phyloP scores from a whole-genome alignment of 2,113 vertebrate genomes.

The Tapirus terrestris region DNA sequence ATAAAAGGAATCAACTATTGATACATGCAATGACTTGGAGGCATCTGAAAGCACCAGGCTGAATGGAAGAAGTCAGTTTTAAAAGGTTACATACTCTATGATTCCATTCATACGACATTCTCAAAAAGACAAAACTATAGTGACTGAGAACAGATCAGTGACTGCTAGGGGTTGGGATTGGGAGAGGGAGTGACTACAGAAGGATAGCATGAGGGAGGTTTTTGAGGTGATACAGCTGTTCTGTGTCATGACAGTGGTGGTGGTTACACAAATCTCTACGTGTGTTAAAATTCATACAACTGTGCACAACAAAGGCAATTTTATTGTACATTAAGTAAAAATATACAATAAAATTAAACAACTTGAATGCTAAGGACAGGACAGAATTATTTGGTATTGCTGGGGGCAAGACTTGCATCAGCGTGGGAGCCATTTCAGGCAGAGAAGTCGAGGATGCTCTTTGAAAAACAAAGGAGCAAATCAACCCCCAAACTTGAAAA shows the following conservation, averaged over 20 bases:
- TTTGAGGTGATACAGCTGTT: neutral
- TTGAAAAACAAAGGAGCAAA: conserved; percentile 53
- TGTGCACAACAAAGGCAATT: neutral
- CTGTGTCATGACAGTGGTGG: neutral
- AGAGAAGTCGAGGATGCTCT: conserved; percentile 55
- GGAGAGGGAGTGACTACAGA: neutral
- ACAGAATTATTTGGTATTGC: conserved; percentile 31
- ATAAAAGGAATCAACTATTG: neutral
- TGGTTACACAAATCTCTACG: neutral
- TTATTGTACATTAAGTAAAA: neutral
- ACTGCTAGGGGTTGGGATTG: neutral
- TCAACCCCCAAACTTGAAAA: conserved; percentile 44
- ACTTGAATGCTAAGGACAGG: neutral
- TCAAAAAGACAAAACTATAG: neutral
- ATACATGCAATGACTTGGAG: rapidly evolving
- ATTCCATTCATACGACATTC: neutral
- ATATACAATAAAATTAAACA: neutral
- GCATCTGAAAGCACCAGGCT: neutral
- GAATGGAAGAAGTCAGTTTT: neutral
- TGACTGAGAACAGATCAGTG: neutral
- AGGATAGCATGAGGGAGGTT: neutral
- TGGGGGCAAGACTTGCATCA: neutral
- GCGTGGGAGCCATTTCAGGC: conserved; percentile 32
- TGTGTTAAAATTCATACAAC: neutral
- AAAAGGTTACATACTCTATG: neutral